Evolutionary conservation across 1,140 invertebrate species (phyloP).

Genomic region (Rhopalosiphum maidis): DNA sequence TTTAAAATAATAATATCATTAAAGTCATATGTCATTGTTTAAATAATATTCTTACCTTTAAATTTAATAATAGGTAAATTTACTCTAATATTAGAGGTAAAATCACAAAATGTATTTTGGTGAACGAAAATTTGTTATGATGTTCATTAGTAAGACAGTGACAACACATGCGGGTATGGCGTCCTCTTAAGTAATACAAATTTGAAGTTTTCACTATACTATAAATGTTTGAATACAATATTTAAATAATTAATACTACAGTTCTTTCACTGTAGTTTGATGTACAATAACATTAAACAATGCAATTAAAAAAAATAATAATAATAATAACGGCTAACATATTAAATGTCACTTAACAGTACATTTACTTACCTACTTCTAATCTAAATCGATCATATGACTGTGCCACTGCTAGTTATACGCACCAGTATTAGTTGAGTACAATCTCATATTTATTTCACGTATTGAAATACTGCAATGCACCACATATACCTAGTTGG

Average conservation of each 20-base stretch:
- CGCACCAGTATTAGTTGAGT: background rate
- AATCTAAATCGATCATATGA: background rate
- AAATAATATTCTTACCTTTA: no score
- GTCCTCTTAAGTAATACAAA: no score
- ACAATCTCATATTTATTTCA: slow-evolving; percentile 18
- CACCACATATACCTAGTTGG: background rate
- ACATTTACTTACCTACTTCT: background rate
- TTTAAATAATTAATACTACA: background rate
- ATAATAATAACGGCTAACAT: no score
- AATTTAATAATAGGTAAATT: no score
- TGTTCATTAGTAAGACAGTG: no score
- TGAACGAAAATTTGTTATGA: no score
- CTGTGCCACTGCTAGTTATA: background rate
- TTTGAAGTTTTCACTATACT: background rate
- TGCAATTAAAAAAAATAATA: background rate
- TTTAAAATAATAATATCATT: no score
- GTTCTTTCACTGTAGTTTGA: background rate
- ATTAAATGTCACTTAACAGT: background rate
- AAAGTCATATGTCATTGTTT: no score
- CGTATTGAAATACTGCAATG: slow-evolving; percentile 28
- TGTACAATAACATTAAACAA: background rate
- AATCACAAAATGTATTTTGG: no score
- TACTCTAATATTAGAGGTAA: no score
- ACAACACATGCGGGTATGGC: no score
- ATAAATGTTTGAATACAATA: background rate